Evolutionary conservation across 1,140 invertebrate genomes (phyloP), one percentile per base, ranked within the genome.

Genomic region (Magallana ariakensis): DNA sequence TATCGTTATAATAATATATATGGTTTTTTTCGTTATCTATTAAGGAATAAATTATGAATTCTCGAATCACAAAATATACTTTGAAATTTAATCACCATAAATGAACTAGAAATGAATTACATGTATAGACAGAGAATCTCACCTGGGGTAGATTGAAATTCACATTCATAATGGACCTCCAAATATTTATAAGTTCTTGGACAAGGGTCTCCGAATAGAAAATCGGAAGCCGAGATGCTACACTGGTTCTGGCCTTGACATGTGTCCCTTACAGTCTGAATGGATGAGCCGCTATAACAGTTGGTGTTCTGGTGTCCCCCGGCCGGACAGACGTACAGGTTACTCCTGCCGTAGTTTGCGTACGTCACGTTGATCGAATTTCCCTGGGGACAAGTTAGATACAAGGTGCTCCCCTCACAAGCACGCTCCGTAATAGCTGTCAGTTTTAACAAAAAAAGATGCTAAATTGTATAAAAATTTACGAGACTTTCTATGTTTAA

Each of bases 301-400:
- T 46, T 22, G 10, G 57, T 46, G 16, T 58, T 60, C 26, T 84
- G 56, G 2, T 16, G 15, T 16, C 46, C 15, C 5, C 26, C n/a
- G 13, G 22, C 9, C 2, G 22, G 62, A n/a, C 62, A 85, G 8
- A 53, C 4, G 33, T 26, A 15, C 3, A 15, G n/a, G 8, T 53
- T 57, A 16, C 62, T 85, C 16, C 70, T n/a, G 10, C 62, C 70
- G 62, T 75, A 80, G 60, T 70, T 85, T 1, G 70, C 84, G 13
- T 60, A 70, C 22, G 53, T 85, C 11, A 85, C 22, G 54, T n/a
- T 57, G 16, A 82, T 86, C 75, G 57, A 57, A 22, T 58, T 54
- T 16, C 56, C 58, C 16, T 19, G 33, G 16, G 26, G 95, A 57
- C 70, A 95, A 88, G 54, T 54, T 13, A 82, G 16, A 1, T 15